Base-by-base conservation (phyloP, 1,140 invertebrate genomes). In the Zaprionus capensis region DNA sequence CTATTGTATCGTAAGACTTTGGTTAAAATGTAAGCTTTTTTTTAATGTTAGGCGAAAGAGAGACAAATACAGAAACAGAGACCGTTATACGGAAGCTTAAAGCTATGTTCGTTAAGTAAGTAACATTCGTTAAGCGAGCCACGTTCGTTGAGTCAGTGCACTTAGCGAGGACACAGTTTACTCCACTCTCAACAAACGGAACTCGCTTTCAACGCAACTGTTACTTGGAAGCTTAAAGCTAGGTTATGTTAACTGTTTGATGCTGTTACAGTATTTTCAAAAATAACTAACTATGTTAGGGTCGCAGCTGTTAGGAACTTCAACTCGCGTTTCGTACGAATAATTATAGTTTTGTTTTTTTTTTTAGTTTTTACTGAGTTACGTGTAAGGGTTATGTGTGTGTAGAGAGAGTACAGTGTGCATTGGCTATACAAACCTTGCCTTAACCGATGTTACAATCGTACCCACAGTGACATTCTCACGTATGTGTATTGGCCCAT, bases 401-500 rank as follows among this genome's bases (percentile, higher is more conserved):
- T 86, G 67, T 63, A 56, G 66, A 57, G 80, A 14, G 57, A 57
- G 38, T 65, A 38, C 69, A 53, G 59, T 58, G 65, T 67, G 56
- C 67, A 59, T 80, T 86, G 80, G 78, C 72, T 78, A 96, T 97
- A 98, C 97, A 96, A 97, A 98, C 97, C 97, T 98, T 95, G 97
- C 97, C 96, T 98, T 98, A 94, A 98, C 96, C 94, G 97, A 96
- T 94, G 97, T 98, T 95, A 99, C 97, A 95, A 97, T 96, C 94
- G 97, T 98, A 96, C 98, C 97, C 95, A 98, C 97, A 96, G 97
- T 98, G 95, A 98, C 97, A 96, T 98, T 98, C 97, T 99, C 98
- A 96, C 96, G 96, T 95, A 98, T 97, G 95, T 96, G 96, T 95
- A 97, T 97, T 94, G 97, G 97, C 94, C 97, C 97, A 95, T 98